Percentiles rank a stretch among this genome's conserved stretches.
These are phyloP conservation scores for Ceratina australensis DNA, from an alignment of 1,140 invertebrate species.

Conservation along the genomic window DNA sequence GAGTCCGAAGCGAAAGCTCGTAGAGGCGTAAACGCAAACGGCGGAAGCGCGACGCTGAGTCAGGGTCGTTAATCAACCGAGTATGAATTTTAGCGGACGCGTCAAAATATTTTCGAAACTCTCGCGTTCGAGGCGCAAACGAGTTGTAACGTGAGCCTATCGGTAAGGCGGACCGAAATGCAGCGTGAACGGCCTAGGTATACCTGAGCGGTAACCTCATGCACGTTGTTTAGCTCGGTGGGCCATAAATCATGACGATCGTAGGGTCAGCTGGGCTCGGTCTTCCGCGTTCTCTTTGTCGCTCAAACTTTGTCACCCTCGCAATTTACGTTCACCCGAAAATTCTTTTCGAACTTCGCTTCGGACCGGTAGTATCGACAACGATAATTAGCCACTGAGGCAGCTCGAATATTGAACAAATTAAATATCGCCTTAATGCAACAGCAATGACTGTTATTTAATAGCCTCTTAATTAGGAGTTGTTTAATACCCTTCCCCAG, in stretches of 20 bases:
- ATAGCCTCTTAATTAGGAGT: neutral
- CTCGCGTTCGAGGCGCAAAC: constrained; percentile 29
- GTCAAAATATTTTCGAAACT: constrained; percentile 74
- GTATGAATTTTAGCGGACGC: constrained; percentile 40
- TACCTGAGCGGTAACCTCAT: constrained; percentile 69
- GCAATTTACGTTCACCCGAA: constrained; percentile 48
- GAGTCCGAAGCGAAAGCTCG: neutral
- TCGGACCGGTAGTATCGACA: too few species aligned
- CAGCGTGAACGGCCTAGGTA: constrained; percentile 57
- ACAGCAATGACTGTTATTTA: neutral
- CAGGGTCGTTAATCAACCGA: constrained; percentile 47
- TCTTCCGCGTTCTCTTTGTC: constrained; percentile 53
- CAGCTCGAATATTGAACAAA: neutral
- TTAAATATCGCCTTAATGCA: neutral
- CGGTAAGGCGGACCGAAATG: constrained; percentile 55
- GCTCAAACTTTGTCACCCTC: constrained; percentile 28
- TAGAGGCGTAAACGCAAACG: neutral
- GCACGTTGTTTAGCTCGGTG: constrained; percentile 63
- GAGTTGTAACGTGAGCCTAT: constrained; percentile 32
- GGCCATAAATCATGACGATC: constrained; percentile 72
- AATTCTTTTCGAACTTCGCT: neutral
- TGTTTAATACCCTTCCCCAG: neutral
- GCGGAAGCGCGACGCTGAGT: neutral
- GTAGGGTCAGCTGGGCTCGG: constrained; percentile 70
- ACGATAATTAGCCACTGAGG: too few species aligned